These are phyloP conservation scores for Thecophora atra DNA, from an alignment of 2,888 invertebrate species.

Conservation along the genomic window DNA sequence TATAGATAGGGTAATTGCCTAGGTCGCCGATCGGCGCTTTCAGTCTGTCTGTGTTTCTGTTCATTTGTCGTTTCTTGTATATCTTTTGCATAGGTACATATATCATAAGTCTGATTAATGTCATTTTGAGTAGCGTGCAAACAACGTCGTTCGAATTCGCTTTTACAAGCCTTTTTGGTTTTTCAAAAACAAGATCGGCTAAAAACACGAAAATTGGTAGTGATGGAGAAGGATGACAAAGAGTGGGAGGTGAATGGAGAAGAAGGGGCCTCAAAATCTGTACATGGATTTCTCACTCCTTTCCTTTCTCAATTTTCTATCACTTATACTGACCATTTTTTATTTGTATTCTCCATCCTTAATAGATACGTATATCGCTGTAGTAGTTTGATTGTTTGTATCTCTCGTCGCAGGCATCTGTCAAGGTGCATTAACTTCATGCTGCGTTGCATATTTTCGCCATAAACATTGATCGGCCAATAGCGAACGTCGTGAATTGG, in stretches of 20 bases:
- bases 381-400: too few relatives aligned
- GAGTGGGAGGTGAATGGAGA: too few relatives aligned
- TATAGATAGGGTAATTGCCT: background rate
- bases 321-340: background rate
- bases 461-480: background rate
- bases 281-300: too few relatives aligned
- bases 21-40: background rate
- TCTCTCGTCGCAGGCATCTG: background rate
- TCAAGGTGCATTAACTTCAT: background rate
- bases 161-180: background rate
- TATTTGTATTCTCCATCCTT: background rate
- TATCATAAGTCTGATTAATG: background rate
- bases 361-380: background rate
- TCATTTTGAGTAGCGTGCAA: slow-evolving; percentile 5
- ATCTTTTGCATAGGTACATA: background rate
- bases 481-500: background rate
- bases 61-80: background rate
- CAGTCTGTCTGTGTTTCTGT: slow-evolving; percentile 1
- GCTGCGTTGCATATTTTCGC: background rate
- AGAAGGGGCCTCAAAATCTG: too few relatives aligned
- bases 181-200: too few relatives aligned
- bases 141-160: slow-evolving; percentile 12
- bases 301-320: background rate
- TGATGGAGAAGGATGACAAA: too few relatives aligned
- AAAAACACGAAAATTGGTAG: too few relatives aligned